Conservation (phyloP, 2,113 vertebrate genomes). For the Chloropsis hardwickii region DNA sequence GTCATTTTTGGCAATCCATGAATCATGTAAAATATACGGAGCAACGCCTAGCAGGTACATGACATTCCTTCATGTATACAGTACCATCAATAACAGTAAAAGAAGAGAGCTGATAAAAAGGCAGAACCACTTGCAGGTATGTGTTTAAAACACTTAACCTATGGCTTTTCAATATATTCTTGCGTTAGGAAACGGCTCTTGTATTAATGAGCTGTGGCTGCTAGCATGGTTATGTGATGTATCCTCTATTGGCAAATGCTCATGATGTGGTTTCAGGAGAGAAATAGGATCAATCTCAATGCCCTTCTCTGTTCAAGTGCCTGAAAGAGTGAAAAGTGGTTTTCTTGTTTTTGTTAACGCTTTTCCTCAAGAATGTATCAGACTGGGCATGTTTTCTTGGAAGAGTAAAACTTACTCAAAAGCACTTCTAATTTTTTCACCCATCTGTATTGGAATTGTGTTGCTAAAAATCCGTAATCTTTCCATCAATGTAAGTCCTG, state of each 20-base stretch:
- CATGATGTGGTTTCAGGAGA: neutral
- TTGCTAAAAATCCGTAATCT: neutral
- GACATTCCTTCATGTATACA: slow-evolving; percentile 86
- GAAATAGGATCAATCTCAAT: neutral
- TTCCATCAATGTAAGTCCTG: neutral
- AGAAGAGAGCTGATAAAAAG: slow-evolving; percentile 85
- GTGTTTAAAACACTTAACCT: neutral
- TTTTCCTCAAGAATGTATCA: neutral
- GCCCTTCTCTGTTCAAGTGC: neutral
- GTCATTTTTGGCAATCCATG: slow-evolving; percentile 89
- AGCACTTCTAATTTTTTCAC: neutral
- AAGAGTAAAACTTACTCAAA: neutral
- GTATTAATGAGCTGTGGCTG: neutral
- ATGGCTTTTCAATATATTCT: neutral
- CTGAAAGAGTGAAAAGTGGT: neutral
- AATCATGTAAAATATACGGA: slow-evolving; percentile 85
- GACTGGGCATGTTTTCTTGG: neutral
- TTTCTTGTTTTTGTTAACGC: neutral
- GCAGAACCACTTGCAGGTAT: slow-evolving; percentile 93
- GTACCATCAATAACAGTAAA: slow-evolving; percentile 84
- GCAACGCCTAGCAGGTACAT: slow-evolving; percentile 93
- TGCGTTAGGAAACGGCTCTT: neutral
- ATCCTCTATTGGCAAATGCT: neutral
- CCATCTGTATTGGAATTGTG: neutral
- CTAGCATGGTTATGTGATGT: neutral